phyloP scores from a whole-genome alignment of 2,797 vertebrate species.

The Mergus octosetaceus region DNA sequence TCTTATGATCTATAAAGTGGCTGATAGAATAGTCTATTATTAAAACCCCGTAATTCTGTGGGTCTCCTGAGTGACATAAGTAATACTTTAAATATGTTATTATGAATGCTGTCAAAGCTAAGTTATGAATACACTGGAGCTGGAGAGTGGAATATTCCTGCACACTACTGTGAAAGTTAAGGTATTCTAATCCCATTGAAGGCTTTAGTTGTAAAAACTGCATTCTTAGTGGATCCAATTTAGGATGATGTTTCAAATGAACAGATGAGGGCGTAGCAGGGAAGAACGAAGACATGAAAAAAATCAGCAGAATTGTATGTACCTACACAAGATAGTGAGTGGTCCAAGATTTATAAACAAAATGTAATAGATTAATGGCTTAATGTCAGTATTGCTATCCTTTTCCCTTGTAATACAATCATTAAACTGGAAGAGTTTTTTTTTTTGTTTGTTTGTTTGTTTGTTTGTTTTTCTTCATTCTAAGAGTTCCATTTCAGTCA shows the following conservation, averaged over 20 bases:
- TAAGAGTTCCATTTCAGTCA: neutral
- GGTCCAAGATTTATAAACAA: neutral
- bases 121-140: neutral
- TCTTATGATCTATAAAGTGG: constrained; percentile 2
- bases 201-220: neutral
- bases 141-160: neutral
- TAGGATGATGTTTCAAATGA: neutral
- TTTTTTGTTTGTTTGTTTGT: too few relatives aligned
- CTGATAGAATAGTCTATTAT: neutral
- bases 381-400: neutral
- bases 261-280: neutral
- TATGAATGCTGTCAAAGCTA: constrained; percentile 34
- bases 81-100: constrained; percentile 37
- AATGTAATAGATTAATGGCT: neutral
- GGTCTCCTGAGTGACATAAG: constrained; percentile 25
- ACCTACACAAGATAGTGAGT: neutral
- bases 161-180: neutral
- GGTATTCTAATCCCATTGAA: neutral
- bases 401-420: neutral
- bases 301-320: neutral
- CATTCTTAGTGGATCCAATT: neutral
- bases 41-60: constrained; percentile 39
- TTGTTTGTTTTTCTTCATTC: neutral
- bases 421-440: neutral
- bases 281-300: neutral